Conservation (phyloP, 2,113 vertebrate genomes). For the Myrmophylax atrothorax region DNA sequence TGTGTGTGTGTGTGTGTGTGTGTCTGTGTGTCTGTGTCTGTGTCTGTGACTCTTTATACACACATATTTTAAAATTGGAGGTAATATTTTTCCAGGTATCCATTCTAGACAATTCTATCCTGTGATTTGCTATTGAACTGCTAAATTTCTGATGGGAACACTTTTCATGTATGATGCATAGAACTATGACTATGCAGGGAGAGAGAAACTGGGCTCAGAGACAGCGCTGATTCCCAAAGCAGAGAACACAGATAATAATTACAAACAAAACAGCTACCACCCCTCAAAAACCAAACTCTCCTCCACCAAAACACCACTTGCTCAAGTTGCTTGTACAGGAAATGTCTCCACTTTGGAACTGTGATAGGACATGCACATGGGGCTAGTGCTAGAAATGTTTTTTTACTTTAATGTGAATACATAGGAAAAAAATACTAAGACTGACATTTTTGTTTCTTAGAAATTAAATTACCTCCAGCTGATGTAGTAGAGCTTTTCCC, state of each 20-base stretch:
- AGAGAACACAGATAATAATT: background rate
- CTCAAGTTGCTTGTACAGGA: background rate
- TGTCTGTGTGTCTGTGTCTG: too few species aligned
- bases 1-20: background rate
- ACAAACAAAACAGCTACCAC: background rate
- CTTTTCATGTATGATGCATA: background rate
- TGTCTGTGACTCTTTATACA: background rate
- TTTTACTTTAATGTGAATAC: background rate
- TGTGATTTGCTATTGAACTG: background rate
- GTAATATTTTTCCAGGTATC: background rate
- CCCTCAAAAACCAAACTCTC: background rate
- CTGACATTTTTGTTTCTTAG: background rate
- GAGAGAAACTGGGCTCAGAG: background rate
- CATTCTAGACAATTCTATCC: background rate
- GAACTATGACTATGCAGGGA: background rate
- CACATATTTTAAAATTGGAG: background rate
- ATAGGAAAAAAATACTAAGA: background rate
- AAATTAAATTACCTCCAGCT: slow-evolving; percentile 86
- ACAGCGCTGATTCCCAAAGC: background rate
- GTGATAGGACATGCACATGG: background rate
- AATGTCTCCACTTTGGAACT: background rate
- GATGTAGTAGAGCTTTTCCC: slow-evolving; percentile 94
- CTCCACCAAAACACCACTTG: background rate
- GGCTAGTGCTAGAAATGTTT: background rate
- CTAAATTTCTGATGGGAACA: background rate